These are phyloP conservation scores for Tetraneura akinire DNA, from an alignment of 1,140 invertebrate species.

Conservation along the genomic window DNA sequence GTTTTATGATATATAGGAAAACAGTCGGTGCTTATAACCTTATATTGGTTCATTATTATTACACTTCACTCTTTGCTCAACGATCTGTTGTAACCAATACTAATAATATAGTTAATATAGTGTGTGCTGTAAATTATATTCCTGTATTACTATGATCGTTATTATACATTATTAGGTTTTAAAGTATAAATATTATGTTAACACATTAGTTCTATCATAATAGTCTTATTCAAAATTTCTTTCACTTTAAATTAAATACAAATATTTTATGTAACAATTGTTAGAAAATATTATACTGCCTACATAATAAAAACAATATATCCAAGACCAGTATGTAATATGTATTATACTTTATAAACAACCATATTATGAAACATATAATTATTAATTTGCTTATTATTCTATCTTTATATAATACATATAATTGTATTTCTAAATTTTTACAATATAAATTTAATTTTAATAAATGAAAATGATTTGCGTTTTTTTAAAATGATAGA, in stretches of 20 bases:
- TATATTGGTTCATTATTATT: background rate
- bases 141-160: background rate
- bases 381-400: background rate
- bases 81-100: background rate
- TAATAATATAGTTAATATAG: background rate
- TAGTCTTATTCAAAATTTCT: background rate
- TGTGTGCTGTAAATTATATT: background rate
- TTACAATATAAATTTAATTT: background rate
- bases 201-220: constrained; percentile 19
- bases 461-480: background rate
- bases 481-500: background rate
- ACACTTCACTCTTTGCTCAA: constrained; percentile 23
- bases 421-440: background rate
- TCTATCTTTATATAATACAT: background rate
- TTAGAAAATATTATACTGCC: background rate
- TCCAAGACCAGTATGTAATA: background rate
- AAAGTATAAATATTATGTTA: constrained; percentile 31
- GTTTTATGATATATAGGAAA: background rate
- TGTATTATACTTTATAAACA: no score
- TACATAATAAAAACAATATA: no score
- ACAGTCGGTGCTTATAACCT: constrained; percentile 8
- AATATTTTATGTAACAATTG: background rate
- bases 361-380: no score
- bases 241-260: background rate
- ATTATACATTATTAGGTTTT: constrained; percentile 11